Conservation (phyloP, 2,113 vertebrate species). For the Cariama cristata region DNA sequence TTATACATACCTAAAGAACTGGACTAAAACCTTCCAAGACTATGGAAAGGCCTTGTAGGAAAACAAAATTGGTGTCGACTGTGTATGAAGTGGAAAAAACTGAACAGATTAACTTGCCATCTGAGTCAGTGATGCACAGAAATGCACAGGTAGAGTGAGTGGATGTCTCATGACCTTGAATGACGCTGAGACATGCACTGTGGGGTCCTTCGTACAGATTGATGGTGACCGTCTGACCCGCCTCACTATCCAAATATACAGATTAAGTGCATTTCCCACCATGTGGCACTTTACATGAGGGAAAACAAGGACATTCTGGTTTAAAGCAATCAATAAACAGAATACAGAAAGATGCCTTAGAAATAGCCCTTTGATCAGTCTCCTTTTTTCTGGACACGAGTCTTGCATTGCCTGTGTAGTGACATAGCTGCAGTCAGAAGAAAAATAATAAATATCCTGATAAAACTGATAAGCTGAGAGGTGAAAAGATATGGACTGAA, state of each 20-base stretch:
- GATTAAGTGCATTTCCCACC: neutral
- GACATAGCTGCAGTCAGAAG: neutral
- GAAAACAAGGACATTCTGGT: neutral
- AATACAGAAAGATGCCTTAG: neutral
- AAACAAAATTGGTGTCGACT: neutral
- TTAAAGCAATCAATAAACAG: neutral
- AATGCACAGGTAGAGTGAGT: neutral
- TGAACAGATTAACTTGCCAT: neutral
- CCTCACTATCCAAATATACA: neutral
- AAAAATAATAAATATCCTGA: neutral
- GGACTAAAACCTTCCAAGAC: neutral
- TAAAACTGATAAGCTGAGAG: neutral
- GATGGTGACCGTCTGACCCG: neutral
- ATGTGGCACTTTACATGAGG: neutral
- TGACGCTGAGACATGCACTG: neutral
- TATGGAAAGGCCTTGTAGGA: neutral
- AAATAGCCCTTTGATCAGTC: neutral
- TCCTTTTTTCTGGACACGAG: neutral
- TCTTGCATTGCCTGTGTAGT: neutral
- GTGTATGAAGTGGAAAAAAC: neutral
- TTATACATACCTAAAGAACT: neutral
- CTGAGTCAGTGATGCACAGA: neutral
- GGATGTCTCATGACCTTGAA: neutral
- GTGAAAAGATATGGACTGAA: neutral
- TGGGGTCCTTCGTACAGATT: fast-evolving